phyloP scores from a whole-genome alignment of 2,113 vertebrate species.

The Rhea americana region DNA sequence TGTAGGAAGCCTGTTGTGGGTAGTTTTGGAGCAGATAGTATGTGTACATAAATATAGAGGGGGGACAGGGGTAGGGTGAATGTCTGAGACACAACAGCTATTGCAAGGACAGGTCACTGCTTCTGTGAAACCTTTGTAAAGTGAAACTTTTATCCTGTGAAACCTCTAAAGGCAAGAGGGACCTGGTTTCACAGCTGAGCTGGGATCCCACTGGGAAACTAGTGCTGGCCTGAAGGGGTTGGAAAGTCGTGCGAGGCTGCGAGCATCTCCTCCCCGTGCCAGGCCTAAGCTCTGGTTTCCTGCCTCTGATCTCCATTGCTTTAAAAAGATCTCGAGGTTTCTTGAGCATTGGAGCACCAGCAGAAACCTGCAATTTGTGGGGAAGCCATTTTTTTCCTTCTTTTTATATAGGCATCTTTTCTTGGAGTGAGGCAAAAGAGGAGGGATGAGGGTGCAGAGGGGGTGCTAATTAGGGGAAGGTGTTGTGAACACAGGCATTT shows the following conservation, averaged over 20 bases:
- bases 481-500: not conserved
- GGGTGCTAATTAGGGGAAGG: not conserved
- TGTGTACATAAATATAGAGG: accelerated
- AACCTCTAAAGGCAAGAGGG: not conserved
- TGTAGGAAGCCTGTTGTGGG: not conserved
- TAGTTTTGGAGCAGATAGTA: accelerated
- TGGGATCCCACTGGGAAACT: not conserved
- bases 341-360: not conserved
- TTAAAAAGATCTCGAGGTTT: not conserved
- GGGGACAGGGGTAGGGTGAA: not conserved
- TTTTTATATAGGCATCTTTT: not conserved
- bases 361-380: constrained; percentile 27
- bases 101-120: not conserved
- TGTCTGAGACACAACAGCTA: not conserved
- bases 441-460: not conserved
- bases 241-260: not conserved
- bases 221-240: not conserved
- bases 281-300: not conserved
- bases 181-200: not conserved
- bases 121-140: not conserved
- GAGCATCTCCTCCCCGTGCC: not conserved
- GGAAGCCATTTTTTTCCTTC: not conserved
- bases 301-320: not conserved
- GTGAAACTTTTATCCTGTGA: not conserved
- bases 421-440: not conserved